Base-by-base conservation (phyloP, 2,888 invertebrate genomes). In the Epirrhoe tristata region DNA sequence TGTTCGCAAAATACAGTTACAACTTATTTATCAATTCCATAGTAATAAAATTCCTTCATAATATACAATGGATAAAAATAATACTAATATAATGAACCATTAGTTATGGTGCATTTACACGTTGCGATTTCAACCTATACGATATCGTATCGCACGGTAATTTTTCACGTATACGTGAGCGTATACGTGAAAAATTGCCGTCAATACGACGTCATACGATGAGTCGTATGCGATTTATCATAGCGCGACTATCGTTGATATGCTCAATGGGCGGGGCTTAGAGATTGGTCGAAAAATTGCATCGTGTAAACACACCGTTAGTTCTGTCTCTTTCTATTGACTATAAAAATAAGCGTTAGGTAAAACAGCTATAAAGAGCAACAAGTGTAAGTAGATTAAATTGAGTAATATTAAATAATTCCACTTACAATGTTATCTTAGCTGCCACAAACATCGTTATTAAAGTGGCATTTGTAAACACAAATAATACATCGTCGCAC, bases 341-440 rank as follows among this genome's bases (percentile, higher is more conserved):
- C 36, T 3, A 12, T 48, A 48, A 0, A 48, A 14, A 14, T 14
- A 14, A 48, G 48, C 6, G 48, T 7, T 16, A 48, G 48, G 5
- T 16, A 48, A 14, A 5, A 46, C 46, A 46, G 46, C 36, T 7
- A 0, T 39, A 7, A 39, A 10, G 7, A 8, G 8, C 36, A 39
- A 39, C 3, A 10, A 39, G 36, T 39, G 36, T 8, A 39, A 39
- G 36, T 8, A 43, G 5, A 12, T 12, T n/a, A n/a, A 43, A 5
- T 43, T 43, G 0, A 12, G 39, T 43, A 43, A 43, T 43, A 12
- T n/a, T n/a, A n/a, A n/a, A n/a, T n/a, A n/a, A n/a, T 43, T 43
- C 39, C 39, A 16, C 48, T 48, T 7, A 48, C 5, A 14, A 48
- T 48, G 39, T 43, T 43, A 48, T 48, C 48, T 48, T 48, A 48